phyloP scores from a whole-genome alignment of 1,140 invertebrate genomes.

The Drosophila sp. region DNA sequence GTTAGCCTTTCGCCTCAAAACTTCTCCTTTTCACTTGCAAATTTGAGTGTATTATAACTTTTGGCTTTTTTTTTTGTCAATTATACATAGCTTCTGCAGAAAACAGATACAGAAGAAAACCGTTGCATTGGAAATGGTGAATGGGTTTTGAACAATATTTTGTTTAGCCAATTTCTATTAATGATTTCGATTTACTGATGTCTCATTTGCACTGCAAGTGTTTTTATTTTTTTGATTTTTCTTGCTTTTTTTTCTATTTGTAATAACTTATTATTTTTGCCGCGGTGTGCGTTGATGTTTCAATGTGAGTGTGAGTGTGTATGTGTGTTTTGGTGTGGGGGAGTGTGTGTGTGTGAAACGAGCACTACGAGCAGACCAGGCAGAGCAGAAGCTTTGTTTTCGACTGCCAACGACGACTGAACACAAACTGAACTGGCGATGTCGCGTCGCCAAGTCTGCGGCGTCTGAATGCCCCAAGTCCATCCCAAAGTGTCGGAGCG shows the following conservation, averaged over 20 bases:
- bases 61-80: slow-evolving; percentile 26
- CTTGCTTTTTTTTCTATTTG: slow-evolving; percentile 4
- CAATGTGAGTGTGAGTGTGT: slow-evolving; percentile 34
- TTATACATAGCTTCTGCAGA: slow-evolving; percentile 55
- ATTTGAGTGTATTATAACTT: slow-evolving; percentile 9
- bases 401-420: slow-evolving; percentile 60
- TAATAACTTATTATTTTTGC: slow-evolving; percentile 18
- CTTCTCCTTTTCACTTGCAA: slow-evolving; percentile 22
- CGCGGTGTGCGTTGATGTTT: slow-evolving; percentile 2
- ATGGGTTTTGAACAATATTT: slow-evolving; percentile 46
- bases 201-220: slow-evolving; percentile 26
- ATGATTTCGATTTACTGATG: slow-evolving; percentile 36
- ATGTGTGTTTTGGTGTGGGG: slow-evolving; percentile 46
- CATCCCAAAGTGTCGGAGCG: slow-evolving; percentile 12
- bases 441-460: slow-evolving; percentile 57
- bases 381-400: slow-evolving; percentile 46
- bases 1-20: slow-evolving; percentile 12
- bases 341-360: slow-evolving; percentile 44
- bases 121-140: slow-evolving; percentile 72
- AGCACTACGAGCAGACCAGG: slow-evolving; percentile 45
- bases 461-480: slow-evolving; percentile 23
- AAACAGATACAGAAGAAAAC: slow-evolving; percentile 80
- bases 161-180: slow-evolving; percentile 9
- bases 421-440: slow-evolving; percentile 51
- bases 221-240: neutral